phyloP scores from a whole-genome alignment of 2,113 vertebrate genomes.

The Vimba vimba region DNA sequence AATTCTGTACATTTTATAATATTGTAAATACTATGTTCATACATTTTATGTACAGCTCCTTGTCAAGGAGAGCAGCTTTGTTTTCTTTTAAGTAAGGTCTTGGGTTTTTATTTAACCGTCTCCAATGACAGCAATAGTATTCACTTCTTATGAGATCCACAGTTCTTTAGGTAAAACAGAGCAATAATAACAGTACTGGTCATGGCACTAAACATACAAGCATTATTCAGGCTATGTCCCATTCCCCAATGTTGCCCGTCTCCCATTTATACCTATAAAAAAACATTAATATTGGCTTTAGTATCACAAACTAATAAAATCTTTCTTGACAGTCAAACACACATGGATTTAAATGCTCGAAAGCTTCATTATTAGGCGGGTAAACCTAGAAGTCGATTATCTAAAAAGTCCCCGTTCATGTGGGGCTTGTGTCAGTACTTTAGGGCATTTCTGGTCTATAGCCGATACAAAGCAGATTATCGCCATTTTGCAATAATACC shows the following conservation, averaged over 20 bases:
- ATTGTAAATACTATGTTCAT: constrained; percentile 86
- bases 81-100: constrained; percentile 83
- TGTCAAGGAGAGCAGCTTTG: constrained; percentile 90
- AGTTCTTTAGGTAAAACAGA: constrained; percentile 59
- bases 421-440: constrained; percentile 14
- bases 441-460: not conserved
- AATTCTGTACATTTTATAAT: constrained; percentile 91
- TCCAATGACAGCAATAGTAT: constrained; percentile 77
- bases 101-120: constrained; percentile 76
- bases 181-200: constrained; percentile 58
- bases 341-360: constrained; percentile 47
- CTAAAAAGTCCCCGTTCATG: not conserved
- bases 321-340: constrained; percentile 58
- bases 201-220: constrained; percentile 52
- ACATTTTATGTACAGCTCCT: constrained; percentile 89
- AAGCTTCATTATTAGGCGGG: constrained; percentile 20
- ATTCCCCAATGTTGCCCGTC: constrained; percentile 50
- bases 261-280: constrained; percentile 50
- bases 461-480: not conserved
- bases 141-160: constrained; percentile 61
- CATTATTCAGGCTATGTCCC: constrained; percentile 58
- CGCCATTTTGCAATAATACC: not conserved
- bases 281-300: constrained; percentile 56
- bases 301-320: constrained; percentile 63
- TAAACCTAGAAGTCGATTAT: not conserved